Base-by-base conservation (phyloP, 2,888 invertebrate species). In the Mythimna vitellina region DNA sequence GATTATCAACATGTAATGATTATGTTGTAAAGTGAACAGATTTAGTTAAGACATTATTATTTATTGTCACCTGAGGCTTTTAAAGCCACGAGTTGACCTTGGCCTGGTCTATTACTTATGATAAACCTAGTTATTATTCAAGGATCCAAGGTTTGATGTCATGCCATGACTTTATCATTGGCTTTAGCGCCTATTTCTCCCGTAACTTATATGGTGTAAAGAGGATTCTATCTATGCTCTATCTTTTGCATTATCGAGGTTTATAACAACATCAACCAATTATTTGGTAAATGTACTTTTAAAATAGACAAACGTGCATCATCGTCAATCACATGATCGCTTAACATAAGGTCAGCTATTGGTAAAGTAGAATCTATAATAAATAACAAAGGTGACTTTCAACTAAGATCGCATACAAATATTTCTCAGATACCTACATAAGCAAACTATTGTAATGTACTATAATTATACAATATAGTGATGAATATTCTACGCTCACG, bases 401-500 rank as follows among this genome's bases (percentile, higher is more conserved):
- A 62, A 35, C 20, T n/a, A 65, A 22, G 38, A 29, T 61, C 38
- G 35, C 67, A 65, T 56, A 65, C 42, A 75, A 65, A 80, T 58
- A 53, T 54, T 38, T 38, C 53, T 61, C 64, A 49, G 29, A 64
- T 61, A 53, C 53, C 64, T 74, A 20, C 49, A 32, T 29, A 38
- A 35, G 46, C 32, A 42, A 49, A 64, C 42, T 46, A 69, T 51
- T 73, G 54, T 63, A 56, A 65, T 65, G 35, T 20, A 65, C 35
- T 46, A 54, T 81, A 81, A 81, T 83, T 80, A 80, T 81, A 70
- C 81, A 35, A 63, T 38, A 56, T 29, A 56, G 62, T 71, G 74
- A 57, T 74, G 56, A 63, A 80, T 78, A 78, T 84, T 84, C 80
- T 66, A 78, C 61, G 72, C 49, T 69, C 84, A 77, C 84, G 80